These are phyloP conservation scores for Pachyseris speciosa DNA, from an alignment of 64 coral and sea anemone genomes.

Conservation along the genomic window DNA sequence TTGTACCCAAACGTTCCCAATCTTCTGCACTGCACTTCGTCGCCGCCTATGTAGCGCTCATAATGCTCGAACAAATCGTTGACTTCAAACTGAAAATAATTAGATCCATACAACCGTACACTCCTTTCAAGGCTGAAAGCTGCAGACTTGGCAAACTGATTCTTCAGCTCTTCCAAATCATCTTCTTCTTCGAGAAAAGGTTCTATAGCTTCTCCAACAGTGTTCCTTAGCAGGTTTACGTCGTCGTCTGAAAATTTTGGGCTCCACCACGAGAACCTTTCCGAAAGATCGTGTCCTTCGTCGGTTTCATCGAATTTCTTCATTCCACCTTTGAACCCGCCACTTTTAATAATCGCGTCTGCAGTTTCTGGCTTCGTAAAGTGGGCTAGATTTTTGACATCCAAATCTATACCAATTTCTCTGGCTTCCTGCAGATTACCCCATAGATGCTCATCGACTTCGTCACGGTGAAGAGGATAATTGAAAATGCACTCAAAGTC, in stretches of 20 bases:
- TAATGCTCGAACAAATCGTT: not conserved
- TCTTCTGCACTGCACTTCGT: not conserved
- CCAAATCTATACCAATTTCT: not conserved
- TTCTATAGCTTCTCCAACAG: not conserved
- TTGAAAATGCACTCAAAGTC: slow-evolving; percentile 5
- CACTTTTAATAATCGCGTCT: not conserved
- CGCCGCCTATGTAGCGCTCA: too few species aligned
- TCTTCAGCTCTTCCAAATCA: not conserved
- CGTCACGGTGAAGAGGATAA: not conserved
- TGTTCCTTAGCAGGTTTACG: not conserved
- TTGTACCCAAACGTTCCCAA: slow-evolving; percentile 7
- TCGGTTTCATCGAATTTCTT: not conserved
- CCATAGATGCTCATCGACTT: not conserved
- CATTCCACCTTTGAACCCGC: not conserved
- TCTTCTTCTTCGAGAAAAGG: not conserved
- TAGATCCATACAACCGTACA: not conserved
- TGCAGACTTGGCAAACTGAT: not conserved
- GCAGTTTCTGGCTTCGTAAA: not conserved
- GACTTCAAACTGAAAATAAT: not conserved
- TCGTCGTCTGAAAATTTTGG: not conserved
- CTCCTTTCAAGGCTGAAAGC: not conserved
- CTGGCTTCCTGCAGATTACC: not conserved
- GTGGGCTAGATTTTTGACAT: not conserved
- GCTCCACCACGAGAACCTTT: slow-evolving; percentile 9
- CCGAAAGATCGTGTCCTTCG: not conserved